Evolutionary conservation across 2,888 invertebrate species (phyloP), one percentile per base, ranked within the genome.

Genomic region (Smittia aterrima): DNA sequence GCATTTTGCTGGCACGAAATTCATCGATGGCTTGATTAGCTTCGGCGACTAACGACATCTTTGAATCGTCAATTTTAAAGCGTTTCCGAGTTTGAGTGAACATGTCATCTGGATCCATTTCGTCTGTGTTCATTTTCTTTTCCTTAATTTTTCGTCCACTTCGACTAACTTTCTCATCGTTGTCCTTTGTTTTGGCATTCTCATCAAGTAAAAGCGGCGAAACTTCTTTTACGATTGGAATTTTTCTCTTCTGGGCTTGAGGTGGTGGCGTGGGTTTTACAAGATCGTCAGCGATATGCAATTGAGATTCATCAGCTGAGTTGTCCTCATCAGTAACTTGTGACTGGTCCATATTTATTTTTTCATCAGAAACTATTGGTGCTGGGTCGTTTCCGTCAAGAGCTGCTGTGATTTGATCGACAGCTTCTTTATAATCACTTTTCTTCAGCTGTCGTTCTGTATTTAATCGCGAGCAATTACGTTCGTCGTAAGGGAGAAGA

Each of bases 331-430:
- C 72, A n/a, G 58, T 32, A 1, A 4, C 20, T 7, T 27, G n/a
- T 7, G 20, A 6, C 1, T 64, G 7, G 18, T 58, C 38, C 16
- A 66, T 40, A 32, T 47, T 67, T 47, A 16, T 73, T 9, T 18
- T 62, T 4, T 25, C 11, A 13, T 38, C 25, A 22, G 24, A 1
- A 13, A 4, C 22, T 72, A 68, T 75, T 68, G 83, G 83, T 13
- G 81, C 82, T 27, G 82, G 81, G 75, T 82, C 82, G 77, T 88
- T 87, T 75, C 87, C 88, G 74, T 86, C 85, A 66, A 92, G 86
- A 76, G 92, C 93, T 76, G 90, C 87, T 79, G 95, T 93, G 75
- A 97, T 93, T 83, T 97, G 92, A 79, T 89, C 88, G 18, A 97
- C 87, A 0, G 95, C 97, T 79, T 95, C 94, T 75, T 91, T 92